Base-by-base conservation (phyloP, 2,797 vertebrate genomes). In the Vireo griseus region DNA sequence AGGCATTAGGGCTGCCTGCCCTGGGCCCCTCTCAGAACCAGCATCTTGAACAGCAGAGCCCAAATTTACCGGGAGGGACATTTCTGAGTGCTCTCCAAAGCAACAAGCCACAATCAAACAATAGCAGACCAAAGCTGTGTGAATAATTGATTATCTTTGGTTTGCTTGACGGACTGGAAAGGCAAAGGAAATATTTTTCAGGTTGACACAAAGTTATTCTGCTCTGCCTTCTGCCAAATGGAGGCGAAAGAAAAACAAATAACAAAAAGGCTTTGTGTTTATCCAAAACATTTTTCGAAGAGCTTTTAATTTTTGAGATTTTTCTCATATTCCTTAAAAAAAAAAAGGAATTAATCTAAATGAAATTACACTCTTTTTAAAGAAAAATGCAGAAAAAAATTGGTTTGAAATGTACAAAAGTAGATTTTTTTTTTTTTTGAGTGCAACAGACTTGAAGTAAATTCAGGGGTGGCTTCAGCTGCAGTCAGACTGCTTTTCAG, bases 141-240 rank as follows among this genome's bases (percentile, higher is more conserved):
- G 92, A 92, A 72, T 95, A 97, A 97, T 94, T 86, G 92, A 96
- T 97, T 96, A 81, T 92, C 92, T 88, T 84, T 83, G 86, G 73
- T 94, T 91, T 92, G 93, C 81, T 92, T 86, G 93, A 90, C 0
- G 1, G 85, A 78, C 85, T 94, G 91, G 91, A 95, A 96, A 95
- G 85, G 93, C 85, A 90, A 91, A 91, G 88, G 84, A 95, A 95
- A 94, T 81, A 91, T 65, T 65, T 88, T 92, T 87, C 94, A 94
- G 90, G 85, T 91, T 95, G 94, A 94, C 94, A 90, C 25, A 83
- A 92, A 96, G 82, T 94, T 94, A 91, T 91, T 96, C 73, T 94
- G 57, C 31, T 78, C 71, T 92, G n/a, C 13, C 31, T 76, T 81
- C 83, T 69, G 83, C 81, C 67, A 92, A 94, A 89, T 45, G 59